Base-by-base conservation (phyloP, 2,888 invertebrate genomes). In the Oscheius myriophilus region DNA sequence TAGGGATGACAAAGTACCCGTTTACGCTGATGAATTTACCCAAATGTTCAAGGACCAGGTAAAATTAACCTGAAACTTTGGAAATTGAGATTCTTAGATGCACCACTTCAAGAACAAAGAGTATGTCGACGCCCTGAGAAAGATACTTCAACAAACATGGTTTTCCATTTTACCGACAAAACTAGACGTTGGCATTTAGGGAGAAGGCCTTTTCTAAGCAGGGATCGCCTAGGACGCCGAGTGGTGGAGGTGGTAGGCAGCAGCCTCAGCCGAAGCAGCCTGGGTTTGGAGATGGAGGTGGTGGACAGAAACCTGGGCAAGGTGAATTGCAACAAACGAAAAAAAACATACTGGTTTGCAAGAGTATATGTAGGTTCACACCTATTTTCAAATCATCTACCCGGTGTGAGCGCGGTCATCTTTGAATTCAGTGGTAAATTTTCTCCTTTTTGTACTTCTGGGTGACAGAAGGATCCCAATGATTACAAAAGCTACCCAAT, bases 11-110 rank as follows among this genome's bases (percentile, higher is more conserved):
- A 76, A 75, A 62, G 83, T 80, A 25, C 84, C 84, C 0, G 80
- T 84, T 16, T 83, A 84, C 65, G 83, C 79, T 0, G 71, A 80
- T 14, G 83, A 83, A 61, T 84, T 84, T 72, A 80, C 77, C 1
- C 76, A 82, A 25, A 59, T 84, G 16, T 84, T 84, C 71, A 76
- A 71, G 69, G 63, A 69, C 21, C 80, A 84, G 73, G 81, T 80
- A 41, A 12, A 21, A 45, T 25, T 68, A 9, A 21, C 23, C n/a
- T n/a, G 21, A 39, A n/a, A 46, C 62, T 52, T 59, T 43, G 14
- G 2, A 21, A 14, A 25, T 39, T 25, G 42, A 39, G 12, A n/a
- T 70, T 80, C 61, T n/a, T 64, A 83, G 80, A 81, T 78, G 59
- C 42, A 65, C 18, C 67, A 69, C 21, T 83, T 84, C 75, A 79